These are phyloP conservation scores for Amphiprion clarkii DNA, from an alignment of 2,797 vertebrate genomes.

Conservation along the genomic window DNA sequence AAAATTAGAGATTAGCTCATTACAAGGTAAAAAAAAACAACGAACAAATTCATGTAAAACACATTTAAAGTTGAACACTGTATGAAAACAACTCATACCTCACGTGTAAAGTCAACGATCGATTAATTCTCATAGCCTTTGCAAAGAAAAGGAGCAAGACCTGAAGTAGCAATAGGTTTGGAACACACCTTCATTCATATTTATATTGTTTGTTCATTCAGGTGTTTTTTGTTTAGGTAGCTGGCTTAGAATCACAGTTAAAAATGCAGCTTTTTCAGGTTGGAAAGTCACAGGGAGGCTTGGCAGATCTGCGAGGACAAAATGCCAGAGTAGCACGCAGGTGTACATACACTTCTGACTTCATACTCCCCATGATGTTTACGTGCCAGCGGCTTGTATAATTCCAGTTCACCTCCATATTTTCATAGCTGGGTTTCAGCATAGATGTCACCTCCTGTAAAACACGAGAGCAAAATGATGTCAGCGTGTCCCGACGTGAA, in stretches of 20 bases:
- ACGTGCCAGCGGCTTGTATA: slow-evolving; percentile 10
- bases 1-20: too few species aligned
- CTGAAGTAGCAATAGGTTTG: background rate
- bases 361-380: slow-evolving; percentile 32
- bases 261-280: slow-evolving; percentile 2
- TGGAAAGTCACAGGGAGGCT: slow-evolving; percentile 13
- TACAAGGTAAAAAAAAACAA: too few species aligned
- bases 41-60: too few species aligned
- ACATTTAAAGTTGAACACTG: background rate
- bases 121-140: background rate
- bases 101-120: too few species aligned
- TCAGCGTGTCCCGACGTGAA: slow-evolving; percentile 36
- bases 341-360: slow-evolving; percentile 39
- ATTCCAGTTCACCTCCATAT: slow-evolving; percentile 50
- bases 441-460: slow-evolving; percentile 48
- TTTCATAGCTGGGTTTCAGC: slow-evolving; percentile 64
- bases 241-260: background rate
- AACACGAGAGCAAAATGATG: slow-evolving; percentile 37
- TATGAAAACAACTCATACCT: too few species aligned
- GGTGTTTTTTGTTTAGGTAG: background rate
- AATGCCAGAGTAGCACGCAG: slow-evolving; percentile 26
- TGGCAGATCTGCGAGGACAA: slow-evolving; percentile 8
- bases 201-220: slow-evolving; percentile 5
- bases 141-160: background rate
- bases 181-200: slow-evolving; percentile 4